Percentiles rank a stretch among this genome's conserved stretches.
Evolutionary conservation across 2,113 vertebrate species (phyloP).

Genomic region (Sus scrofa): T2T-Sscrofa CM000812.6:134932501-134933000

Average conservation of each 20-base stretch:
- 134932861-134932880: neutral
- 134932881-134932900: neutral
- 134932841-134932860: neutral
- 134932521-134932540: neutral
- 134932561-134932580: neutral
- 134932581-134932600: neutral
- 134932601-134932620: neutral
- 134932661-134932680: neutral
- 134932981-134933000: too few relatives aligned
- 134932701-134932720: neutral
- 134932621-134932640: neutral
- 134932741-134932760: neutral
- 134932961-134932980: too few relatives aligned
- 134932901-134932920: neutral
- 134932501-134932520: constrained; percentile 5
- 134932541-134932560: neutral
- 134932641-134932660: neutral
- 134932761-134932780: neutral
- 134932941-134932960: neutral
- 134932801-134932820: neutral
- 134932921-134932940: neutral
- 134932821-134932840: neutral
- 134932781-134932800: neutral
- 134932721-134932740: neutral
- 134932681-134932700: neutral